Conservation (phyloP, 2,888 invertebrate species). For the Perizoma flavofasciatum region DNA sequence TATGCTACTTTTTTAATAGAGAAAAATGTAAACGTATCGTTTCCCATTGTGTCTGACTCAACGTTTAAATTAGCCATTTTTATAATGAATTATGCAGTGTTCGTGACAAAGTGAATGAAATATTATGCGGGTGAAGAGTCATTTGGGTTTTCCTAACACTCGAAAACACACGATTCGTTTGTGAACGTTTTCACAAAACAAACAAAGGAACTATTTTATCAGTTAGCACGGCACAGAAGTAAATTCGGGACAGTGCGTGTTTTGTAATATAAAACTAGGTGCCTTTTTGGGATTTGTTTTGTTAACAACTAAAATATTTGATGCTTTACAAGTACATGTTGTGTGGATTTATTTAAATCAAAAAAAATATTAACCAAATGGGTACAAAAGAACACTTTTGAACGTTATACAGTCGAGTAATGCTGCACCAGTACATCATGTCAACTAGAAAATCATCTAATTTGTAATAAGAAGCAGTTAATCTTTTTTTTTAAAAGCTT, state of each 20-base stretch:
- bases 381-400: too few relatives aligned
- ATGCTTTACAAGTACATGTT: too few relatives aligned
- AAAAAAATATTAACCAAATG: too few relatives aligned
- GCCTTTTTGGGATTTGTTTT: slow-evolving; percentile 13
- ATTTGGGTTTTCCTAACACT: slow-evolving; percentile 34
- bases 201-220: slow-evolving; percentile 39
- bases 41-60: slow-evolving; percentile 18
- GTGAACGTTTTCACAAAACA: slow-evolving; percentile 43
- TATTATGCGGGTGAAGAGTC: slow-evolving; percentile 34
- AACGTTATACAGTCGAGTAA: too few relatives aligned
- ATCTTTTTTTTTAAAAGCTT: too few relatives aligned
- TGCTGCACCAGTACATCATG: too few relatives aligned
- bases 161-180: slow-evolving; percentile 35
- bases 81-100: slow-evolving; percentile 21
- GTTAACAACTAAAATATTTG: slow-evolving; percentile 7
- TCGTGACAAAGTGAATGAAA: slow-evolving; percentile 35
- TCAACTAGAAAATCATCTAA: too few relatives aligned
- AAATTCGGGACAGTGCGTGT: slow-evolving; percentile 17
- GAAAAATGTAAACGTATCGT: slow-evolving; percentile 6
- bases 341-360: too few relatives aligned
- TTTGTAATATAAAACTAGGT: slow-evolving; percentile 11
- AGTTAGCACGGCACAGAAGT: slow-evolving; percentile 22
- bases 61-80: slow-evolving; percentile 9
- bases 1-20: background rate
- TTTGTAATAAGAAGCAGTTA: too few relatives aligned